Percentiles rank a stretch among this genome's conserved stretches.
Evolutionary conservation across 2,797 vertebrate genomes (phyloP).

Genomic region (Epinephelus awoara): DNA sequence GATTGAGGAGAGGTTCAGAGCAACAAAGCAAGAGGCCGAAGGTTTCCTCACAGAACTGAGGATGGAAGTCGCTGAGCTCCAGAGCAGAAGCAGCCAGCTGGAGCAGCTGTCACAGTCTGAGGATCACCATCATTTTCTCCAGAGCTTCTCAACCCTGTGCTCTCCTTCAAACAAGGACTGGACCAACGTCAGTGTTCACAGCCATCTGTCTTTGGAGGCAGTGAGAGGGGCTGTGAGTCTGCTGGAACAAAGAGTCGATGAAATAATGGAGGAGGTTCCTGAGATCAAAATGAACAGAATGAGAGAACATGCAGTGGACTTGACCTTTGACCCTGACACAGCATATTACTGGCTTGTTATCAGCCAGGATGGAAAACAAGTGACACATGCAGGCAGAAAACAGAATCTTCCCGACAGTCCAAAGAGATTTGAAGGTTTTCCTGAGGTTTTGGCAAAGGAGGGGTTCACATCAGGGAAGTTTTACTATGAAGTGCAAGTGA

Average conservation of each 20-base stretch:
- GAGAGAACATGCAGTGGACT: constrained; percentile 44
- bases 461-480: constrained; percentile 47
- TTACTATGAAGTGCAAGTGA: constrained; percentile 61
- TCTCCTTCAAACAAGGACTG: constrained; percentile 13
- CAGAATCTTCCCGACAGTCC: not conserved
- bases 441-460: constrained; percentile 44
- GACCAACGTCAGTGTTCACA: not conserved
- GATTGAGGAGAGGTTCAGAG: constrained; percentile 39
- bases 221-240: not conserved
- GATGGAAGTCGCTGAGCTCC: constrained; percentile 45
- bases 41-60: constrained; percentile 43
- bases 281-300: constrained; percentile 52
- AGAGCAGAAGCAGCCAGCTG: constrained; percentile 42
- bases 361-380: constrained; percentile 50
- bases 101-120: constrained; percentile 48
- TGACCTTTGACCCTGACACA: constrained; percentile 54
- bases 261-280: constrained; percentile 20
- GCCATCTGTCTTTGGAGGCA: constrained; percentile 2
- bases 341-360: constrained; percentile 21
- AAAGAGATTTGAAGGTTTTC: constrained; percentile 37
- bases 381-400: accelerated
- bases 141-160: constrained; percentile 40
- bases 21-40: constrained; percentile 29
- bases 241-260: constrained; percentile 8
- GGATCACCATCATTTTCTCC: constrained; percentile 54